Percentiles rank a stretch among this genome's conserved stretches.
These are phyloP conservation scores for Actinia tenebrosa DNA, from an alignment of 64 coral and sea anemone species.

Conservation along the genomic window DNA sequence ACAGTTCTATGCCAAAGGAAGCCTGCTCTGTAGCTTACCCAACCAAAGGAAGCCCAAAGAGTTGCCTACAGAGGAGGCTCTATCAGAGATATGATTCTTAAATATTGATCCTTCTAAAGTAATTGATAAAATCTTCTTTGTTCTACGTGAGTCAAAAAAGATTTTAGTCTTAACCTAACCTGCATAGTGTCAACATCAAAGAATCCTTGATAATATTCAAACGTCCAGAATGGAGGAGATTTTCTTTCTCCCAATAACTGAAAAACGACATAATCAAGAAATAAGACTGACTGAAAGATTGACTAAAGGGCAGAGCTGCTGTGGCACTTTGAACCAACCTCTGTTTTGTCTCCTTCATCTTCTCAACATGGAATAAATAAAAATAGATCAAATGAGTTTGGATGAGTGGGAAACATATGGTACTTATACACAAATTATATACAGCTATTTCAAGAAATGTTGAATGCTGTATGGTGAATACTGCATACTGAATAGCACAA, in stretches of 20 bases:
- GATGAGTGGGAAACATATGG: not conserved
- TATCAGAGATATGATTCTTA: too few relatives aligned
- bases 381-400: not conserved
- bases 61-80: too few relatives aligned
- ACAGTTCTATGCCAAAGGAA: too few relatives aligned
- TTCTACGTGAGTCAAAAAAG: too few relatives aligned
- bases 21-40: too few relatives aligned
- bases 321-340: slow-evolving; percentile 33
- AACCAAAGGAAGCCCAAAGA: too few relatives aligned
- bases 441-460: too few relatives aligned
- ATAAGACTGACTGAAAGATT: not conserved
- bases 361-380: not conserved
- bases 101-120: too few relatives aligned
- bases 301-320: not conserved
- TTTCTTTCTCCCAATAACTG: slow-evolving; percentile 81
- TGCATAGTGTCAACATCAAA: slow-evolving; percentile 91
- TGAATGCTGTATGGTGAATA: too few relatives aligned
- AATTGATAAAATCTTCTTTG: too few relatives aligned
- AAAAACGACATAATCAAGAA: not conserved
- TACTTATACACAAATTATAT: too few relatives aligned
- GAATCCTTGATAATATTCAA: slow-evolving; percentile 92
- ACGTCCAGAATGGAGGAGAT: slow-evolving; percentile 90
- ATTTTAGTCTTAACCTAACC: slow-evolving; percentile 9
- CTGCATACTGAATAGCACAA: too few relatives aligned
- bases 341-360: slow-evolving; percentile 80